Conservation (phyloP, 2,888 invertebrate genomes). For the Metopia argyrocephala region DNA sequence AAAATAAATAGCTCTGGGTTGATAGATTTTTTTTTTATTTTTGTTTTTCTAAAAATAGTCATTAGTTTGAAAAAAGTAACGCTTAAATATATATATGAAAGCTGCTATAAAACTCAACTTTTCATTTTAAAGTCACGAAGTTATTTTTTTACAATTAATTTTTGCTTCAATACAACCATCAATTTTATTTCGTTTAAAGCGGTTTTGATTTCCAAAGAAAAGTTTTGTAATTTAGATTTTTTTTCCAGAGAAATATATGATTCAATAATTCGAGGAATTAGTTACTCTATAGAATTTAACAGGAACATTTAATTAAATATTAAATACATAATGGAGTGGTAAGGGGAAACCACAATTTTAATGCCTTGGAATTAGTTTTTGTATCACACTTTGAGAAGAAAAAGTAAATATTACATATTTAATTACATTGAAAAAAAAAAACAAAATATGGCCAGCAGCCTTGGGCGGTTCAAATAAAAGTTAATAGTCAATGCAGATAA, state of each 20-base stretch:
- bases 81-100: not conserved
- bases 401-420: too few relatives aligned
- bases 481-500: too few relatives aligned
- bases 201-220: slow-evolving; percentile 36
- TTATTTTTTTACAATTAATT: slow-evolving; percentile 38
- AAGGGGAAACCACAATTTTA: too few relatives aligned
- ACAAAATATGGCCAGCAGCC: too few relatives aligned
- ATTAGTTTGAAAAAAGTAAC: slow-evolving; percentile 13
- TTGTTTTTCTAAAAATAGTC: slow-evolving; percentile 24
- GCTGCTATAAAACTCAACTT: slow-evolving; percentile 6
- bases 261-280: not conserved
- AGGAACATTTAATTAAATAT: too few relatives aligned
- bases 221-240: not conserved
- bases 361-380: too few relatives aligned
- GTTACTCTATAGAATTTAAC: too few relatives aligned
- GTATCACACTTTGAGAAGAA: too few relatives aligned
- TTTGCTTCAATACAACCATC: not conserved
- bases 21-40: slow-evolving; percentile 12
- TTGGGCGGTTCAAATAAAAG: too few relatives aligned
- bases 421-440: too few relatives aligned
- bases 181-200: not conserved
- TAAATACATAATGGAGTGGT: too few relatives aligned
- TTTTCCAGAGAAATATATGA: not conserved
- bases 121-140: slow-evolving; percentile 52
- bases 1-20: slow-evolving; percentile 14